Conservation (phyloP, 2,113 vertebrate genomes). For the Syngnathus floridae region DNA sequence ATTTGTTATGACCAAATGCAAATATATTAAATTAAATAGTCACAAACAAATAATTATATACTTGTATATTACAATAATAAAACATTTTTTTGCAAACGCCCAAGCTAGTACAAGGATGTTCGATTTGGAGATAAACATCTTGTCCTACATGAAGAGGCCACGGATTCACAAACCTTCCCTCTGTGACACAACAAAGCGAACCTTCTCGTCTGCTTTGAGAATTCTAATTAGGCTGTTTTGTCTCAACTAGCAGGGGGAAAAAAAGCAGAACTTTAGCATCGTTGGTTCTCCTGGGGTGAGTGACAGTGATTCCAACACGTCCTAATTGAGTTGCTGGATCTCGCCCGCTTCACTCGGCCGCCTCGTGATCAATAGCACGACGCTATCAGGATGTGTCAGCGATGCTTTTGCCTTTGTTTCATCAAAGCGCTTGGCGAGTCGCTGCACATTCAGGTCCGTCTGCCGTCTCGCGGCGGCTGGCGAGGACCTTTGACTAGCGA, state of each 20-base stretch:
- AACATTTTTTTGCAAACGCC: no score
- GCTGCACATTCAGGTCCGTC: conserved; percentile 25
- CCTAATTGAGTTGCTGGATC: conserved; percentile 54
- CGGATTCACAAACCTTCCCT: background rate
- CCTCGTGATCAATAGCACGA: conserved; percentile 62
- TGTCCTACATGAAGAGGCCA: background rate
- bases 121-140: background rate
- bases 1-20: no score
- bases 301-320: conserved; percentile 55
- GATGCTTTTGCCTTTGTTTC: conserved; percentile 38
- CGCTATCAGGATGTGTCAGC: conserved; percentile 54
- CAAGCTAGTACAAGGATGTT: background rate
- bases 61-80: no score
- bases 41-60: no score
- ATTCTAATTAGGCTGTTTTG: conserved; percentile 21
- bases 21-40: no score
- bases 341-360: conserved; percentile 26
- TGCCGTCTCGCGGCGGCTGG: conserved; percentile 3
- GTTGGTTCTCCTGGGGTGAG: conserved; percentile 20
- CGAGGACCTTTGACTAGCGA: conserved; percentile 43
- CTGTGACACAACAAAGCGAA: background rate
- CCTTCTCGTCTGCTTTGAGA: background rate
- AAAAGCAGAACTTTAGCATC: background rate
- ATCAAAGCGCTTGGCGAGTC: conserved; percentile 41
- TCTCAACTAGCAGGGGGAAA: background rate